A percentile compares a stretch with the other conserved stretches of the same genome.
Evolutionary conservation across 2,888 invertebrate species (phyloP).

Genomic region (Oxytorus armatus): DNA sequence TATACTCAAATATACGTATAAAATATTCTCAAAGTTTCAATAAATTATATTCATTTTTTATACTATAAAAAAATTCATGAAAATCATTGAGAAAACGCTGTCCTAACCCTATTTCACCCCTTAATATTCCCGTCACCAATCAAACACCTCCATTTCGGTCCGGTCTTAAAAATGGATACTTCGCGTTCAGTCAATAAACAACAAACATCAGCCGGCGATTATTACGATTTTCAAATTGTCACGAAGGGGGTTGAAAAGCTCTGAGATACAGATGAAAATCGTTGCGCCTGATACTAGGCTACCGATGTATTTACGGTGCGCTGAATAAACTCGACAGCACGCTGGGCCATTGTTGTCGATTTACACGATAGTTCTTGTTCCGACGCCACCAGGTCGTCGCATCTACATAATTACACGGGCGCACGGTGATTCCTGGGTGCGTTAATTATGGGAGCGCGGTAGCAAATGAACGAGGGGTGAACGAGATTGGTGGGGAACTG

Average conservation of each 20-base stretch:
- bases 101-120: too few species aligned
- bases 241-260: too few species aligned
- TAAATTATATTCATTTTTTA: too few species aligned
- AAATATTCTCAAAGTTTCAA: too few species aligned
- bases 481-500: background rate
- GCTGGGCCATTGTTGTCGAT: conserved; percentile 63
- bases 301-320: conserved; percentile 14
- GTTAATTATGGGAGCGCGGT: conserved; percentile 74
- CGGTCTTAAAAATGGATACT: background rate
- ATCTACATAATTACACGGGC: conserved; percentile 72
- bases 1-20: too few species aligned
- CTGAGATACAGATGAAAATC: too few species aligned
- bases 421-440: conserved; percentile 68
- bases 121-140: too few species aligned
- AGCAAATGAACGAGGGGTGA: conserved; percentile 53
- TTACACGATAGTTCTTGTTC: conserved; percentile 58
- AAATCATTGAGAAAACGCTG: too few species aligned
- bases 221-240: too few species aligned
- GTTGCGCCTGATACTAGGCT: background rate
- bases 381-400: conserved; percentile 42
- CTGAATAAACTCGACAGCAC: background rate
- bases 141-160: background rate
- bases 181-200: too few species aligned
- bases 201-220: too few species aligned
- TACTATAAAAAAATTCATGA: too few species aligned